Evolutionary conservation across 2,113 vertebrate genomes (phyloP).

Genomic region (Suricata suricatta): DNA sequence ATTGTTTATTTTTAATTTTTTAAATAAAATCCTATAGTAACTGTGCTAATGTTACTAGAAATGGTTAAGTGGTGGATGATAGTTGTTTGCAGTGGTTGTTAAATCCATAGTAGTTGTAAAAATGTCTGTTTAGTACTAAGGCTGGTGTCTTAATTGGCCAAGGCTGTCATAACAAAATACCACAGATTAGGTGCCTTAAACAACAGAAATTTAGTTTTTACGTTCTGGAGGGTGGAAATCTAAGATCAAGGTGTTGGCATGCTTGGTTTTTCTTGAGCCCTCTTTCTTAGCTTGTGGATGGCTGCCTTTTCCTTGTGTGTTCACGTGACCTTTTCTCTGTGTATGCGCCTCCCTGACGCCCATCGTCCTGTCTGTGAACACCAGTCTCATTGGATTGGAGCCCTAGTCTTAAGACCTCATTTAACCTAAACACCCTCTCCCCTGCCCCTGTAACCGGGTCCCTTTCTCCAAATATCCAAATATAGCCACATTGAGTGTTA

Average conservation of each 20-base stretch:
- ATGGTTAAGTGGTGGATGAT: not conserved
- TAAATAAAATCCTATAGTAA: not conserved
- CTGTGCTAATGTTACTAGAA: not conserved
- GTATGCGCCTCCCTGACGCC: not conserved
- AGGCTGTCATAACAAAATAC: not conserved
- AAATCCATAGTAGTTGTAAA: not conserved
- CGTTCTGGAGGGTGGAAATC: not conserved
- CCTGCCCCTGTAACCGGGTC: not conserved
- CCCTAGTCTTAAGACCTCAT: not conserved
- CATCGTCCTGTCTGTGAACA: not conserved
- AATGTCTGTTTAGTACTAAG: not conserved
- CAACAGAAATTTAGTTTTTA: not conserved
- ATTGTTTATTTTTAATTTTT: not conserved
- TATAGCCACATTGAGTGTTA: not conserved
- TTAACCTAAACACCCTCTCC: not conserved
- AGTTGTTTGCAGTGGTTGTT: not conserved
- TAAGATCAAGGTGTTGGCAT: not conserved
- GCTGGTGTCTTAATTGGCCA: not conserved
- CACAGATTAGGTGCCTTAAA: not conserved
- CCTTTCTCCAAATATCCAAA: not conserved
- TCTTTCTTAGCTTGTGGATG: not conserved
- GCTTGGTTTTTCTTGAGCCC: not conserved
- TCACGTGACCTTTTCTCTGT: not conserved
- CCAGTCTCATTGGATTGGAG: not conserved
- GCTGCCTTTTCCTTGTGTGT: not conserved